phyloP scores from a whole-genome alignment of 2,113 vertebrate genomes.

The Piprites chloris region DNA sequence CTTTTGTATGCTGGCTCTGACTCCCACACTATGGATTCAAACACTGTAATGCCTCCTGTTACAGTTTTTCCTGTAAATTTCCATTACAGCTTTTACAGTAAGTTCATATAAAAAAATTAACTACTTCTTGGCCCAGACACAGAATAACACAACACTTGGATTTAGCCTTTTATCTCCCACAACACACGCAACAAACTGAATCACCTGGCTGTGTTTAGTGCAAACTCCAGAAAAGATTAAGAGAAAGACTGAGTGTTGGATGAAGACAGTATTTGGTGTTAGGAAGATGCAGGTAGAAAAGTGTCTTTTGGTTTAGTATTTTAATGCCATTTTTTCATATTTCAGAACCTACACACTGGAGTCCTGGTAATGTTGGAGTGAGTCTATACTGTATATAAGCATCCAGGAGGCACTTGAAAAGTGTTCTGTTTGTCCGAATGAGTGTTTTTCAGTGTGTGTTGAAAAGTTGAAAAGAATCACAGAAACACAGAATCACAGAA shows the following conservation, averaged over 20 bases:
- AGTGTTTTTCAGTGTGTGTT: neutral
- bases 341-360: neutral
- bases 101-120: neutral
- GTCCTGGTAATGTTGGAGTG: neutral
- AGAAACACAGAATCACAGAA: neutral
- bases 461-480: neutral
- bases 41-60: neutral
- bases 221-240: neutral
- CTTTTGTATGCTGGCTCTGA: accelerated
- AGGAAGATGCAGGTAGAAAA: neutral
- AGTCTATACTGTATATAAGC: neutral
- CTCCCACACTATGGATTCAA: neutral
- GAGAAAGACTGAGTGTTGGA: neutral
- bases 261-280: neutral
- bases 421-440: neutral
- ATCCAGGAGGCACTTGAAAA: neutral
- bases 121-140: neutral
- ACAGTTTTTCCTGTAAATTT: neutral
- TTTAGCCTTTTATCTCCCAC: neutral
- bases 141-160: accelerated
- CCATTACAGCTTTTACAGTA: neutral
- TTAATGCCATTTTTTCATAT: neutral
- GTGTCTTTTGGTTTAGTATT: neutral
- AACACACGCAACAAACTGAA: neutral
- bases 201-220: neutral